phyloP scores from a whole-genome alignment of 2,888 invertebrate genomes.

The Drosophila aldrichi region DNA sequence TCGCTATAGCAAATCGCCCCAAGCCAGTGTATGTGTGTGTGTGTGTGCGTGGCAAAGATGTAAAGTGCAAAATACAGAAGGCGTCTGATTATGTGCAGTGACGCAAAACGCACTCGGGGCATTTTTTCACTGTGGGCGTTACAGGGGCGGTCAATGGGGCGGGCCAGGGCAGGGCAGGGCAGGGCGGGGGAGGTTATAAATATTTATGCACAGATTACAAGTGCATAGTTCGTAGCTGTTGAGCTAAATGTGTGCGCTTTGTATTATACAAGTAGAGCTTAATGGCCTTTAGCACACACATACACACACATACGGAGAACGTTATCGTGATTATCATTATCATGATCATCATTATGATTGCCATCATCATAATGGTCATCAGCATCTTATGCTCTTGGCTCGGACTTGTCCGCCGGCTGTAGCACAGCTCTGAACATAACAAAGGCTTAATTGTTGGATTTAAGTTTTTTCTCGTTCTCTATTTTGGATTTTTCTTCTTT shows the following conservation, averaged over 20 bases:
- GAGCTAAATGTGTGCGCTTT: constrained; percentile 74
- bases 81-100: constrained; percentile 68
- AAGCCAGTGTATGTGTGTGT: constrained; percentile 1
- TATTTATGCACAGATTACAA: constrained; percentile 73
- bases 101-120: constrained; percentile 47
- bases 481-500: neutral
- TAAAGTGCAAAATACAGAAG: constrained; percentile 54
- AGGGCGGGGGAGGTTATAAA: constrained; percentile 50
- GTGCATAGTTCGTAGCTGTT: constrained; percentile 59
- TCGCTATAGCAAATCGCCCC: constrained; percentile 16
- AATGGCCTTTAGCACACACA: constrained; percentile 73
- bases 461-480: neutral
- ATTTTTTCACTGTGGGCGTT: neutral
- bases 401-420: constrained; percentile 32
- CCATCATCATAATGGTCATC: constrained; percentile 17
- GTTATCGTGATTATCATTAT: constrained; percentile 26
- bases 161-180: neutral
- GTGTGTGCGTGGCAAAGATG: constrained; percentile 21
- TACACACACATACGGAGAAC: constrained; percentile 20
- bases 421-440: constrained; percentile 38
- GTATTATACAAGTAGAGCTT: constrained; percentile 79
- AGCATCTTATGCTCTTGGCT: constrained; percentile 41
- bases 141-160: neutral
- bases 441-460: constrained; percentile 72
- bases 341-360: constrained; percentile 26